phyloP scores from a whole-genome alignment of 2,113 vertebrate species.

The Arothron firmamentum region DNA sequence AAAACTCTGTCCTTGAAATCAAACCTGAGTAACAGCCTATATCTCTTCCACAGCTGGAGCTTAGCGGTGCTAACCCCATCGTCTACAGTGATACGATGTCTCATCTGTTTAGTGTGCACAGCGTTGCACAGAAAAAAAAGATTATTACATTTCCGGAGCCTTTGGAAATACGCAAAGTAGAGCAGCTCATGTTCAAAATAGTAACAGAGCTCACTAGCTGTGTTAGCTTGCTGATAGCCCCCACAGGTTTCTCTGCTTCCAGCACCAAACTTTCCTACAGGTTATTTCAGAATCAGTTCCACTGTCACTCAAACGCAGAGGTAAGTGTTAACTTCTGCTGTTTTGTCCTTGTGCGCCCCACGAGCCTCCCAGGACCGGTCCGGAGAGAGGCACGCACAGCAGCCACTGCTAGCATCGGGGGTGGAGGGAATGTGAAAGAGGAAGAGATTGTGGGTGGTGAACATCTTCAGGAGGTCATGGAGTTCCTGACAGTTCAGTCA shows the following conservation, averaged over 20 bases:
- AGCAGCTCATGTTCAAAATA: slow-evolving; percentile 27
- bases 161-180: slow-evolving; percentile 29
- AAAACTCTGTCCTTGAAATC: slow-evolving; percentile 28
- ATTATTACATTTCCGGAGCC: slow-evolving; percentile 23
- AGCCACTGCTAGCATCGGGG: slow-evolving; percentile 14
- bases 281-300: slow-evolving; percentile 48
- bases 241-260: slow-evolving; percentile 33
- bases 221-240: slow-evolving; percentile 20
- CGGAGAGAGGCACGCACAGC: slow-evolving; percentile 20
- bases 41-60: slow-evolving; percentile 17
- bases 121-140: slow-evolving; percentile 24
- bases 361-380: slow-evolving; percentile 5
- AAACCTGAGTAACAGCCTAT: slow-evolving; percentile 19
- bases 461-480: not conserved
- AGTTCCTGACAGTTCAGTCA: no score
- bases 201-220: slow-evolving; percentile 27
- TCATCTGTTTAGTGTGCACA: slow-evolving; percentile 31
- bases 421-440: not conserved
- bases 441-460: not conserved
- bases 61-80: slow-evolving; percentile 12
- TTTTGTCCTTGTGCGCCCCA: slow-evolving; percentile 30
- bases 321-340: slow-evolving; percentile 48
- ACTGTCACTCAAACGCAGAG: slow-evolving; percentile 50
- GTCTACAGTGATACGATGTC: slow-evolving; percentile 22
- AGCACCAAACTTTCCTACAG: slow-evolving; percentile 21